Base-by-base conservation (phyloP, 2,113 vertebrate species). In the Pionites leucogaster region DNA sequence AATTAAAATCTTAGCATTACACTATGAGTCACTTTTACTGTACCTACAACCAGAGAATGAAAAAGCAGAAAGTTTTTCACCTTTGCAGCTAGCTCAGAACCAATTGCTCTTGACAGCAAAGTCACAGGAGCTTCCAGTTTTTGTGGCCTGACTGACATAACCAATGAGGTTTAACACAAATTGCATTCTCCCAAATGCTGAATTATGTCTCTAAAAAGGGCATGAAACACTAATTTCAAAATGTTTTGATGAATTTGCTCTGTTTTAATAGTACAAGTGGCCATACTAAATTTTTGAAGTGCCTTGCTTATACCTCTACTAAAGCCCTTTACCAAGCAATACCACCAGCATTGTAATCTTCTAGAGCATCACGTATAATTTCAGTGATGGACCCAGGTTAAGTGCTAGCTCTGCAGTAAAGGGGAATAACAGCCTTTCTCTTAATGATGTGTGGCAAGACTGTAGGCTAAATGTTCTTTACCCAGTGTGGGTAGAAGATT, bases 391-490 rank as follows among this genome's bases (percentile, higher is more conserved):
- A 47, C 33, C 3, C 46, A 39, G 24, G 10, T 18, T n/a, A 79
- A 76, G 23, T 4, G 17, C 19, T 75, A 55, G 23, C 27, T 39
- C 35, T 17, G 25, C 14, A 23, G 41, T 85, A 55, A 70, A 2
- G 6, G 12, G 27, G 35, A 63, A 90, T 86, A 39, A 12, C 59
- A 86, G 27, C 29, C 20, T 59, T 84, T 87, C 22, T 44, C 25
- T 62, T 57, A 72, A 44, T 2, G 6, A 19, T 39, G 9, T 17
- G 7, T 37, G 7, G 10, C 22, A 82, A 74, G 70, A 46, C 35
- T 39, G 5, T 14, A n/a, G 1, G 5, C 7, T 42, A 35, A 47
- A 44, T 11, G 17, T 33, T 0, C 0, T 16, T 67, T 47, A 47
- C 9, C 20, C 17, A 24, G 29, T 1, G 17, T 5, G 25, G 35